Evolutionary conservation across 2,113 vertebrate species (phyloP), one percentile per base, ranked within the genome.

Genomic region (Hyaena hyaena): DNA sequence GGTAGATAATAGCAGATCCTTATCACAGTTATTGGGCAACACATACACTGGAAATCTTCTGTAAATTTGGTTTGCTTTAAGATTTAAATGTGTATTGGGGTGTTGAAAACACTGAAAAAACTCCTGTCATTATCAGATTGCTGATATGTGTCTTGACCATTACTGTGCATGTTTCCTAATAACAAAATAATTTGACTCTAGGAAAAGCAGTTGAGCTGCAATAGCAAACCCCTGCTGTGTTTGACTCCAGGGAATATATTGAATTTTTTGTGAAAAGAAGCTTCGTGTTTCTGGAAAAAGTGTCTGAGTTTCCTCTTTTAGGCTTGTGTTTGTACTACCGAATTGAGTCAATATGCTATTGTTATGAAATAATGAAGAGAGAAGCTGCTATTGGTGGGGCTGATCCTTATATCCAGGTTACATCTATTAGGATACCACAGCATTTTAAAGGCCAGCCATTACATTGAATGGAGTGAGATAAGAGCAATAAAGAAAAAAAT

Each of bases 191-290:
- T 66, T 48, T 95, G 48, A 0, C 5, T 81, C 0, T 81, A 92
- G 0, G 16, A 83, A 68, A 16, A 85, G 23, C 43, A 94, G 86
- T 80, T 68, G 79, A 89, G 0, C 0, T 9, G 10, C 0, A 65
- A 0, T 15, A 10, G 4, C 23, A 33, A 10, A 5, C n/a, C 21
- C 96, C 1, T 5, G 19, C 53, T 66, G 79, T 23, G 4, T 10
- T 12, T 31, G 82, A 28, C 23, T 35, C 79, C 83, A 85, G 77
- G 45, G 55, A 94, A 1, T 31, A 10, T 89, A 45, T 55, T 9
- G 81, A 88, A 77, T 71, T 17, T 16, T 94, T 65, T 88, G 3
- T 65, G 92, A 24, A 31, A 90, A 85, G 87, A 87, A 98, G 61
- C 43, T 96, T 16, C 50, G 0, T 23, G 48, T 53, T 35, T 77